Conservation (phyloP, 1,140 invertebrate genomes). For the Theocolax elegans region DNA sequence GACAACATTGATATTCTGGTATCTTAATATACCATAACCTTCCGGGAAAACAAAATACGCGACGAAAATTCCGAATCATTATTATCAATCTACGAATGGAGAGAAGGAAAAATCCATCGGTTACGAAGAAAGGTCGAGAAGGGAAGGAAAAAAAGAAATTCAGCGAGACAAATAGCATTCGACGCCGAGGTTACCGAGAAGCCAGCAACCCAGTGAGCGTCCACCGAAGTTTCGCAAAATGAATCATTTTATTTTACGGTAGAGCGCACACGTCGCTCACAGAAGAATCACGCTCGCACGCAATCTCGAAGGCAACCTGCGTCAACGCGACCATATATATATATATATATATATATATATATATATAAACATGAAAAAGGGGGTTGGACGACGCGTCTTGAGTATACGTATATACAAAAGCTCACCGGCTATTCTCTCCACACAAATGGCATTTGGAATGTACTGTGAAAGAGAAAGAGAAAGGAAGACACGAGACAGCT, state of each 20-base stretch:
- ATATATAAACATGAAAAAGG: too few species aligned
- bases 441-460: neutral
- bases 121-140: conserved; percentile 28
- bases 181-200: too few species aligned
- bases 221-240: conserved; percentile 51
- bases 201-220: conserved; percentile 45
- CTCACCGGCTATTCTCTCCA: neutral
- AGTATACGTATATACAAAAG: neutral
- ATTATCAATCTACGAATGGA: too few species aligned
- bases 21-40: too few species aligned
- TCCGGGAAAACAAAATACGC: too few species aligned
- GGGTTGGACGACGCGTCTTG: neutral
- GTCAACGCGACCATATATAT: neutral
- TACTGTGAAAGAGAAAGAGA: neutral
- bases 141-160: conserved; percentile 16
- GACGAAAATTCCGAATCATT: too few species aligned
- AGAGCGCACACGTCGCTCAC: conserved; percentile 59
- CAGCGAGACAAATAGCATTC: conserved; percentile 2
- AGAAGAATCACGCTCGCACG: conserved; percentile 22
- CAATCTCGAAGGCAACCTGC: neutral
- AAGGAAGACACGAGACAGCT: neutral
- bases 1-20: too few species aligned
- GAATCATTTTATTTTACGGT: conserved; percentile 64
- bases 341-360: too few species aligned
- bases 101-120: neutral